Percentiles rank a stretch among this genome's conserved stretches.
These are phyloP conservation scores for Protobothrops flavoviridis DNA, from an alignment of 2,113 vertebrate species.

Conservation along the genomic window DNA sequence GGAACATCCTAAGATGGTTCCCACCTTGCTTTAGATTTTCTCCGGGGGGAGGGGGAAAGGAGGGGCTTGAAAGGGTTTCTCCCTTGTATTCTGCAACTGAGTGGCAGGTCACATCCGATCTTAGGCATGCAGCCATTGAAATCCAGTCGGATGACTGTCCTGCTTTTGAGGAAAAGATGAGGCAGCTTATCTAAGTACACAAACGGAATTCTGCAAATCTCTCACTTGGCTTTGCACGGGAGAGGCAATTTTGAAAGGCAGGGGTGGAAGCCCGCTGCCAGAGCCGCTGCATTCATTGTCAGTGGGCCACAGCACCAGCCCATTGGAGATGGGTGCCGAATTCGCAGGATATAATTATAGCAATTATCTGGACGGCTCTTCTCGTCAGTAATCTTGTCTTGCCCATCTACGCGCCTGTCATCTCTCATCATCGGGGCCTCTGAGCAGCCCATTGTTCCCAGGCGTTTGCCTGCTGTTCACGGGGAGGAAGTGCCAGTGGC, in stretches of 20 bases:
- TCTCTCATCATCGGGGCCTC: conserved; percentile 41
- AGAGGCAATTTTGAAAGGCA: background rate
- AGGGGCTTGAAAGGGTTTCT: background rate
- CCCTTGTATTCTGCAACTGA: background rate
- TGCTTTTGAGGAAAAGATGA: background rate
- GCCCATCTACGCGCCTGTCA: conserved; percentile 37
- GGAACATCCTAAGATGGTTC: background rate
- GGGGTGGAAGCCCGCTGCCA: conserved; percentile 35
- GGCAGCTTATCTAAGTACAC: background rate
- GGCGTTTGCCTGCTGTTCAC: conserved; percentile 29
- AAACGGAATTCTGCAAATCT: background rate
- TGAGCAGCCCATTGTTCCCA: background rate
- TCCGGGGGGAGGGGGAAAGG: too few relatives aligned
- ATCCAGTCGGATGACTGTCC: background rate
- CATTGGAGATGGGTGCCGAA: conserved; percentile 25
- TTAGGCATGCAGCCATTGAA: background rate
- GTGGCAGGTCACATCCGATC: background rate
- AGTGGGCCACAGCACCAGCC: conserved; percentile 3
- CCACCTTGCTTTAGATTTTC: background rate
- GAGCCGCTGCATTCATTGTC: conserved; percentile 19
- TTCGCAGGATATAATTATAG: conserved; percentile 59
- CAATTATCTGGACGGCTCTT: conserved; percentile 60
- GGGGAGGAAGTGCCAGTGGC: background rate
- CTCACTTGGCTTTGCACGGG: background rate
- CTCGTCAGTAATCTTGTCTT: conserved; percentile 59